Evolutionary conservation across 2,888 invertebrate species (phyloP), one percentile per base, ranked within the genome.

Genomic region (Apodemia zela): DNA sequence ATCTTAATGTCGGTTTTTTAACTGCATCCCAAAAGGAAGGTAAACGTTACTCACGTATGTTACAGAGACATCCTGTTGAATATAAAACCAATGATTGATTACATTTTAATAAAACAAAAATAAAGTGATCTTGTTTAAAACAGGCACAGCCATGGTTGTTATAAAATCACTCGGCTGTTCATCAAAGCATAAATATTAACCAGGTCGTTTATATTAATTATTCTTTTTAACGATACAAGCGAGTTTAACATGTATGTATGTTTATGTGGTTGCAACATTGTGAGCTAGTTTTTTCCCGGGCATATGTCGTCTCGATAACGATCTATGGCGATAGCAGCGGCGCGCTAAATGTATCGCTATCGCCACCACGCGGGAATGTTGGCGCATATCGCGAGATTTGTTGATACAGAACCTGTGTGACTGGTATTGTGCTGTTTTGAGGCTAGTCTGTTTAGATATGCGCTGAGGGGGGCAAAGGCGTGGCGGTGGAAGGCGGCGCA

Each of bases 401-500:
- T 21, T 54, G 15, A 59, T 47, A 47, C 33, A 25, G 15, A 54
- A 54, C 61, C 61, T 49, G 51, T 51, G 35, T 33, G 61, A 51
- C 51, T 45, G 63, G 63, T 62, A 59, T 64, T 61, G 67, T 66
- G 63, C 59, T 66, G 62, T 62, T 60, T 63, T 58, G 61, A 62
- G 49, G 64, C 66, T 64, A 64, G 64, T 63, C 61, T 61, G 33
- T 54, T 66, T 45, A 61, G 61, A 33, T 29, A 42, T 33, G 63
- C 29, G n/a, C 45, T 49, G 62, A 60, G 63, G 66, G 65, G 65
- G 60, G 60, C 47, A 59, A 57, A 58, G 68, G 68, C 75, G 72
- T 66, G 71, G 73, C 66, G 69, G 67, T 63, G 70, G 80, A 79
- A 77, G 82, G 80, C 83, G 81, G 70, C 62, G 80, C 82, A 79